These are phyloP conservation scores for Helicoverpa zea DNA, from an alignment of 1,140 invertebrate genomes.

Conservation along the genomic window DNA sequence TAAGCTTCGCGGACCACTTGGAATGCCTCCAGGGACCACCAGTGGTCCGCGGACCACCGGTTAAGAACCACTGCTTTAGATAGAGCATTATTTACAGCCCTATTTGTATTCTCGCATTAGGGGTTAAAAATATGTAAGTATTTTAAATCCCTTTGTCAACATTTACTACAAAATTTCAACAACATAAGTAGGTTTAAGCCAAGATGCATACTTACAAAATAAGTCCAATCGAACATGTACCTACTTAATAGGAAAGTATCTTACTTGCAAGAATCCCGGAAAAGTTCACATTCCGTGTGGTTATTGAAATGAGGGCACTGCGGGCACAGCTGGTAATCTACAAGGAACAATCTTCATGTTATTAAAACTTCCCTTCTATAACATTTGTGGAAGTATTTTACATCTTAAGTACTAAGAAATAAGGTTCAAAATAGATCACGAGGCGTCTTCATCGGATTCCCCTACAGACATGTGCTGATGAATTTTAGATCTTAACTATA, in stretches of 20 bases:
- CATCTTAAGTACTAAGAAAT: background rate
- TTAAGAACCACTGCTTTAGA: too few relatives aligned
- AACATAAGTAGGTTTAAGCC: too few relatives aligned
- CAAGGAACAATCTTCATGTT: slow-evolving; percentile 24
- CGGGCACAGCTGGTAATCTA: slow-evolving; percentile 78
- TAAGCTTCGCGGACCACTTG: too few relatives aligned
- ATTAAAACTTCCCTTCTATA: background rate
- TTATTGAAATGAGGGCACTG: slow-evolving; percentile 77
- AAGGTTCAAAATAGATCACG: background rate
- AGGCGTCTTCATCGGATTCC: background rate
- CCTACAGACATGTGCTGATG: background rate
- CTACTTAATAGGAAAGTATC: background rate
- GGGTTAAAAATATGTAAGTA: too few relatives aligned
- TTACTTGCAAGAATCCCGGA: slow-evolving; percentile 78
- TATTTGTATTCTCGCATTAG: too few relatives aligned
- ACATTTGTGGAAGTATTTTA: background rate
- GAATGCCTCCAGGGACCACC: too few relatives aligned
- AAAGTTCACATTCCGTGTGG: slow-evolving; percentile 75
- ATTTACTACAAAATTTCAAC: too few relatives aligned
- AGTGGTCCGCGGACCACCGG: too few relatives aligned
- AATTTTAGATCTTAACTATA: background rate
- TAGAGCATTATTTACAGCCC: too few relatives aligned
- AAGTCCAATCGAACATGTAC: slow-evolving; percentile 18
- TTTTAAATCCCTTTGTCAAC: too few relatives aligned
- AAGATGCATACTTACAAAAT: too few relatives aligned